These are phyloP conservation scores for Cydia splendana DNA, from an alignment of 1,140 invertebrate genomes.

Conservation along the genomic window DNA sequence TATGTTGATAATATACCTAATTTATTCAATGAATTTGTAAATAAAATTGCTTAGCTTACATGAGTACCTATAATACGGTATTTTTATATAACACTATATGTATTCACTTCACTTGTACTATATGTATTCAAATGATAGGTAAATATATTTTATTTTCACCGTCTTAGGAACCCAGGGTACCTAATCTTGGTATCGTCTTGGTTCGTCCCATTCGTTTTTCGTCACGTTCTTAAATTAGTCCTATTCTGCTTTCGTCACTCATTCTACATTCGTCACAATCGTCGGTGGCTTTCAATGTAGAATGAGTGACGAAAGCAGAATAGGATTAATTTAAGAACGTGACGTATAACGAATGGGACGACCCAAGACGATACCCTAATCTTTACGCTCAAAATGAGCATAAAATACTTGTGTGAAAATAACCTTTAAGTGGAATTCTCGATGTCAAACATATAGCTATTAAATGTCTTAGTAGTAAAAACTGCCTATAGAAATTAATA, in stretches of 20 bases:
- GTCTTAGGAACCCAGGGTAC: neutral
- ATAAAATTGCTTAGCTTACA: conserved; percentile 24
- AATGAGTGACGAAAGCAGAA: no score
- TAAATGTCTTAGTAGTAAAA: neutral
- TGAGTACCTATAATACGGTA: conserved; percentile 13
- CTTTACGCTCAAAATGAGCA: neutral
- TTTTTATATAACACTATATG: conserved; percentile 18
- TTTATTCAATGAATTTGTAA: conserved; percentile 5
- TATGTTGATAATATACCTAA: conserved; percentile 7
- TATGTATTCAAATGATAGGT: neutral
- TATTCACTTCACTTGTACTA: conserved; percentile 9
- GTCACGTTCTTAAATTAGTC: no score
- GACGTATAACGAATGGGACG: no score
- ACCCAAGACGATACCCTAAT: no score
- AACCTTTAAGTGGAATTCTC: neutral
- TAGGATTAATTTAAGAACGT: no score
- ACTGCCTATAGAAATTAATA: conserved; percentile 1
- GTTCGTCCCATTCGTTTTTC: no score
- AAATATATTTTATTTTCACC: neutral
- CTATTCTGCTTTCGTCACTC: no score
- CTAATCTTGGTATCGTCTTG: no score
- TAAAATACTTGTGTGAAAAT: neutral
- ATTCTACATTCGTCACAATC: no score
- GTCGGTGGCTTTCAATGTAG: no score
- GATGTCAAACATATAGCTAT: conserved; percentile 1